phyloP scores from a whole-genome alignment of 2,797 vertebrate species.

The Pipistrellus nathusii region DNA sequence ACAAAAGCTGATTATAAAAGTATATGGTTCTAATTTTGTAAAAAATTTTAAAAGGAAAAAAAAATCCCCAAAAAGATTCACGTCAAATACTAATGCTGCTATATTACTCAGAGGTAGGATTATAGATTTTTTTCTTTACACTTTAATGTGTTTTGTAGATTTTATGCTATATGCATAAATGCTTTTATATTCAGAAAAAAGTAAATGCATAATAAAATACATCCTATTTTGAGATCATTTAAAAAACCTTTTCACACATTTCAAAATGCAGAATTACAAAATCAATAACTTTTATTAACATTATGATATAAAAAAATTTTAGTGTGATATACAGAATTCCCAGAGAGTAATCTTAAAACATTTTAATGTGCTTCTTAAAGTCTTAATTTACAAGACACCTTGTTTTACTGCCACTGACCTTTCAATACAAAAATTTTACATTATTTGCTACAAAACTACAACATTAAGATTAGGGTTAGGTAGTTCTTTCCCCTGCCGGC shows the following conservation, averaged over 20 bases:
- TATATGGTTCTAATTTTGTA: conserved; percentile 49
- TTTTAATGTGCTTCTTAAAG: conserved; percentile 89
- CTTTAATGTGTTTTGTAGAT: conserved; percentile 33
- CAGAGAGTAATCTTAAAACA: conserved; percentile 83
- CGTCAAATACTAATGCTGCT: conserved; percentile 16
- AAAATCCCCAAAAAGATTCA: conserved; percentile 35
- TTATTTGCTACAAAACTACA: conserved; percentile 85
- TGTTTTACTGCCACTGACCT: conserved; percentile 81
- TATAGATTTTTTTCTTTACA: conserved; percentile 15
- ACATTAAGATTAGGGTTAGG: conserved; percentile 82
- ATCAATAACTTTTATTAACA: conserved; percentile 82
- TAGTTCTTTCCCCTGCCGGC: conserved; percentile 75
- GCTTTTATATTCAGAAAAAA: conserved; percentile 59
- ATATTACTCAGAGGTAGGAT: conserved; percentile 13
- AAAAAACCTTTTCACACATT: conserved; percentile 69
- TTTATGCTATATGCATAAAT: conserved; percentile 41
- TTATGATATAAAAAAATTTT: conserved; percentile 67
- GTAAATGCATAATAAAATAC: conserved; percentile 65
- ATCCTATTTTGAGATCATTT: conserved; percentile 32
- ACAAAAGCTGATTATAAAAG: conserved; percentile 69
- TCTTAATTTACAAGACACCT: conserved; percentile 88
- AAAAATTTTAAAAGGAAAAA: conserved; percentile 43
- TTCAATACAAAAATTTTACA: conserved; percentile 88
- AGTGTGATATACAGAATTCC: conserved; percentile 69
- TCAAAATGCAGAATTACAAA: conserved; percentile 78